Percentiles rank a stretch among this genome's conserved stretches.
phyloP scores from a whole-genome alignment of 2,797 vertebrate genomes.

The Zalophus californianus region DNA sequence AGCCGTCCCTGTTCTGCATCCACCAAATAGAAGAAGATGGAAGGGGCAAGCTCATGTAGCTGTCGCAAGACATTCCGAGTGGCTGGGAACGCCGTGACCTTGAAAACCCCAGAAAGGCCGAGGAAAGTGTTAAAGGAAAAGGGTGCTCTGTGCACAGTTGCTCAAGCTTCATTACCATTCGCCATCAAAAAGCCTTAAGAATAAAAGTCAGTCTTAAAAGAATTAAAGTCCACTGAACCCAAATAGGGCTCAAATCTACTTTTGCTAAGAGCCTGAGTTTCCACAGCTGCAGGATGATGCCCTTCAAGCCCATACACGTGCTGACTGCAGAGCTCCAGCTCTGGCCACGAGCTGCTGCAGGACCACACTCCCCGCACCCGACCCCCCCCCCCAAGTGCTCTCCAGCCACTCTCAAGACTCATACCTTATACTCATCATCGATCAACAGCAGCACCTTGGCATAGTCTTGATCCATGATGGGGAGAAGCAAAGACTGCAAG shows the following conservation, averaged over 20 bases:
- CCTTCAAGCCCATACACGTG: fast-evolving
- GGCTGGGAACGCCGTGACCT: slow-evolving; percentile 97
- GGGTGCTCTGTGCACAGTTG: not conserved
- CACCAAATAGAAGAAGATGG: slow-evolving; percentile 96
- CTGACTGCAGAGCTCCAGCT: not conserved
- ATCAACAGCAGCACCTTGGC: slow-evolving; percentile 96
- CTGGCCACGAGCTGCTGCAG: not conserved
- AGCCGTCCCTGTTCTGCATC: slow-evolving; percentile 93
- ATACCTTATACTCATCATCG: slow-evolving; percentile 96
- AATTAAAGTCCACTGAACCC: not conserved
- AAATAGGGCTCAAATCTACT: not conserved
- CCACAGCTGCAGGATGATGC: not conserved
- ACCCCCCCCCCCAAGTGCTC: fast-evolving
- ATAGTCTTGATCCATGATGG: slow-evolving; percentile 98
- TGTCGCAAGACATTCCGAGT: slow-evolving; percentile 97
- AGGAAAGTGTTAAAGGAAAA: not conserved
- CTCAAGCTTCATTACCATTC: not conserved
- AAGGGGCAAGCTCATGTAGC: slow-evolving; percentile 94
- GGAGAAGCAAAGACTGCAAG: slow-evolving; percentile 95
- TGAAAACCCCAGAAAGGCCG: slow-evolving; percentile 16
- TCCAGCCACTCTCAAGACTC: not conserved
- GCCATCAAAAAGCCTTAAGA: not conserved
- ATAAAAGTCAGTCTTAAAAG: not conserved
- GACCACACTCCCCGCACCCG: fast-evolving
- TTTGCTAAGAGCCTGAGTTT: not conserved